A percentile compares a stretch with the other conserved stretches of the same genome.
Conservation (phyloP, 1,140 invertebrate genomes). For the Drosophila baimaii region DNA sequence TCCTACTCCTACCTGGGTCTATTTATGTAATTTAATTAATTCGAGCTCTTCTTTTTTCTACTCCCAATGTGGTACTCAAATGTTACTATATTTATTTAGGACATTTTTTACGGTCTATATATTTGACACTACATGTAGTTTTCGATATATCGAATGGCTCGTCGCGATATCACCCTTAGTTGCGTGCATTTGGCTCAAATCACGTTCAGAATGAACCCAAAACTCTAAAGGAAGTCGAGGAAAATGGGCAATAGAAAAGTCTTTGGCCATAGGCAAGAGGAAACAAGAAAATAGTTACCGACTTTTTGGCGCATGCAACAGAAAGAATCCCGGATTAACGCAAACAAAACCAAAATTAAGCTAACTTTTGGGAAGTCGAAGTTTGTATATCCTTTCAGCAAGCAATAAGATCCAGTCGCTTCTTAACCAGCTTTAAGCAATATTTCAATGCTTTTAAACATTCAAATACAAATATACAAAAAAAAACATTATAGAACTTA, state of each 20-base stretch:
- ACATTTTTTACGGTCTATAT: no score
- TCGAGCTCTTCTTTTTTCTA: no score
- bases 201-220: background rate
- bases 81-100: no score
- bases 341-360: background rate
- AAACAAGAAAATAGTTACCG: background rate
- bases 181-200: conserved; percentile 12
- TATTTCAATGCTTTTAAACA: no score
- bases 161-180: background rate
- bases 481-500: no score
- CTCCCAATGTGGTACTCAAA: no score
- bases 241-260: background rate
- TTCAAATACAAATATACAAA: no score
- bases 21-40: no score
- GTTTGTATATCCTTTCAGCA: background rate
- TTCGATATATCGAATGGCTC: background rate
- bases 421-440: no score
- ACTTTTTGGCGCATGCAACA: conserved; percentile 17
- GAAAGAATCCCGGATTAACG: background rate
- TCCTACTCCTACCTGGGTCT: no score
- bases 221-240: background rate
- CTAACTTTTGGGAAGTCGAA: background rate
- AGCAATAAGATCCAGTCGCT: no score
- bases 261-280: conserved; percentile 4
- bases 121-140: background rate